Evolutionary conservation across 2,797 vertebrate species (phyloP), one percentile per base, ranked within the genome.

Genomic region (Diplodus puntazzo): DNA sequence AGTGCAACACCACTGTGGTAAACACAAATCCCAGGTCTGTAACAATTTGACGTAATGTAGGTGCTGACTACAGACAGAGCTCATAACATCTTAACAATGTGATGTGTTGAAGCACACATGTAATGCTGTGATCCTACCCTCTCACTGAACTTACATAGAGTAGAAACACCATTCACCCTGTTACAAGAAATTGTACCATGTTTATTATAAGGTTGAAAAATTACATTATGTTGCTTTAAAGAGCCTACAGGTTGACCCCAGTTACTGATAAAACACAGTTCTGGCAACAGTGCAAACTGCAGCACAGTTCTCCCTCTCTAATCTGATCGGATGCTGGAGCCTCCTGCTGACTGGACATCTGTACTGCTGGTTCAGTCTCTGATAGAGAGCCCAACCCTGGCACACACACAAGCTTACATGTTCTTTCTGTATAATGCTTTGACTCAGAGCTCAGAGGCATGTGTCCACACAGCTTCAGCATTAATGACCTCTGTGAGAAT

Each of bases 301-400:
- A n/a, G 16, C 39, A 34, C 34, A 34, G 34, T 34, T 59, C 42
- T 53, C 25, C 23, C 50, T 10, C 11, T 57, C 53, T 52, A 23
- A 34, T 62, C 57, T 34, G 34, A 60, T 54, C 23, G 66, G 30
- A 77, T 77, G 58, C 25, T 13, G 13, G 53, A 23, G 46, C 25
- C 11, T 54, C 54, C 69, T 34, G 63, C 45, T 63, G 70, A 34
- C 23, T 30, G 49, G 43, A 50, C 70, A 57, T 57, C 64, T 79
- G 70, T 54, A 48, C 25, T 62, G 50, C 16, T 16, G 65, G 43
- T 67, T 54, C 42, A 49, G 55, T 12, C 50, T 42, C 25, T 46
- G 7, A 49, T 4, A 14, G n/a, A 34, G 39, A 67, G 67, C n/a
- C 61, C 48, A 45, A 42, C 34, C 42, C 46, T 25, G n/a, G 11